Evolutionary conservation across 2,113 vertebrate genomes (phyloP).

Genomic region (Callopanchax toddi): DNA sequence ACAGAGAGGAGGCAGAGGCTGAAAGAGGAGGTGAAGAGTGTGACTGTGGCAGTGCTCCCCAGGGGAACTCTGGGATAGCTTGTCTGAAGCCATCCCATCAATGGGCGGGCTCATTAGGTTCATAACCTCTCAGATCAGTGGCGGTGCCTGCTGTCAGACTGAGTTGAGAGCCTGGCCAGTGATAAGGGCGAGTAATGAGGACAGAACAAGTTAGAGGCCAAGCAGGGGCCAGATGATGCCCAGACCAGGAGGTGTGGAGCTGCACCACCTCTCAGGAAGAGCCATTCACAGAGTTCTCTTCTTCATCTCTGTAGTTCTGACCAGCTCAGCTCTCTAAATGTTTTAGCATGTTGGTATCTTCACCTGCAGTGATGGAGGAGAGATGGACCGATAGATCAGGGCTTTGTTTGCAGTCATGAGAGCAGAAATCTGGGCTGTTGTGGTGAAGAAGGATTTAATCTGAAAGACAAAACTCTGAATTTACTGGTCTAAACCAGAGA

Average conservation of each 20-base stretch:
- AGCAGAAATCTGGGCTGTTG: no score
- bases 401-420: no score
- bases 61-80: constrained; percentile 72
- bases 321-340: no score
- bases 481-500: no score
- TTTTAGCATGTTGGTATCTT: no score
- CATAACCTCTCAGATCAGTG: constrained; percentile 80
- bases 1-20: constrained; percentile 25
- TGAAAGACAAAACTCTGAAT: no score
- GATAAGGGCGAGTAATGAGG: constrained; percentile 82
- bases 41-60: constrained; percentile 68
- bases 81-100: constrained; percentile 81
- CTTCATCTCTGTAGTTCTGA: no score
- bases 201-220: constrained; percentile 62
- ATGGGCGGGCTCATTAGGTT: constrained; percentile 82
- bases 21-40: constrained; percentile 66
- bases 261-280: constrained; percentile 6
- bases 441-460: no score
- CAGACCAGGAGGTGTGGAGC: constrained; percentile 56
- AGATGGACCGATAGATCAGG: no score
- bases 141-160: constrained; percentile 77
- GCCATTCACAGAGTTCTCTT: background rate
- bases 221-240: constrained; percentile 63
- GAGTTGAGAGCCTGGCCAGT: constrained; percentile 73
- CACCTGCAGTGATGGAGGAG: no score